Conservation (phyloP, 92 coral and sea anemone genomes). For the Scolanthus callimorphus region DNA sequence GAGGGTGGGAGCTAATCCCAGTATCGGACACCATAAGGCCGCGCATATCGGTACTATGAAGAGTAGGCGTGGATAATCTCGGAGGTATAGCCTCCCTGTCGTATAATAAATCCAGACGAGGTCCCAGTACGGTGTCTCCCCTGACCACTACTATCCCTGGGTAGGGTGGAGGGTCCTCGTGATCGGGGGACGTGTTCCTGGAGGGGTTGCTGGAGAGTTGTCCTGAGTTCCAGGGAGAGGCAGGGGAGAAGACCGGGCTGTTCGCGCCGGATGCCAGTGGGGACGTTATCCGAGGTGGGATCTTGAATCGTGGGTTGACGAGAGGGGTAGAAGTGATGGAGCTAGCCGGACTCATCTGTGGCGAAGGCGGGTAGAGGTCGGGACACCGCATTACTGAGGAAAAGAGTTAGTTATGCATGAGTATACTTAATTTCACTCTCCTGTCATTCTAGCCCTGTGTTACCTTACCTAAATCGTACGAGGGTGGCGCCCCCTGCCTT, state of each 20-base stretch:
- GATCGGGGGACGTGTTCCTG: no score
- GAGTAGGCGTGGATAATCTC: neutral
- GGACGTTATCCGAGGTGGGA: neutral
- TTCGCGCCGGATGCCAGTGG: neutral
- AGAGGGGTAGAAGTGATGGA: slow-evolving; percentile 7
- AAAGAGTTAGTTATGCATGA: neutral
- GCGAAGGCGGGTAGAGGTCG: slow-evolving; percentile 74
- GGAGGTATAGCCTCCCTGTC: neutral
- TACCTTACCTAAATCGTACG: slow-evolving; percentile 78
- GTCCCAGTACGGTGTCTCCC: neutral
- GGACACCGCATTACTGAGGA: slow-evolving; percentile 56
- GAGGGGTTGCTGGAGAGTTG: neutral
- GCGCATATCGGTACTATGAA: neutral
- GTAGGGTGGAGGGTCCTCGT: slow-evolving; percentile 73
- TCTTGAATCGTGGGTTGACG: neutral
- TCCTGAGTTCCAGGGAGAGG: neutral
- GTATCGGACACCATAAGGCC: no score
- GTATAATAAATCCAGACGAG: neutral
- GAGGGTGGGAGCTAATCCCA: no score
- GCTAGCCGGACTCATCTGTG: slow-evolving; percentile 32
- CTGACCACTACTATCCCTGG: slow-evolving; percentile 41
- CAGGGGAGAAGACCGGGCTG: neutral
- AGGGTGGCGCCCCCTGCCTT: slow-evolving; percentile 80
- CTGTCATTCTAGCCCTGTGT: neutral
- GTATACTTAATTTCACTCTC: neutral